These are phyloP conservation scores for Thalassoma bifasciatum DNA, from an alignment of 2,113 vertebrate genomes.

Conservation along the genomic window DNA sequence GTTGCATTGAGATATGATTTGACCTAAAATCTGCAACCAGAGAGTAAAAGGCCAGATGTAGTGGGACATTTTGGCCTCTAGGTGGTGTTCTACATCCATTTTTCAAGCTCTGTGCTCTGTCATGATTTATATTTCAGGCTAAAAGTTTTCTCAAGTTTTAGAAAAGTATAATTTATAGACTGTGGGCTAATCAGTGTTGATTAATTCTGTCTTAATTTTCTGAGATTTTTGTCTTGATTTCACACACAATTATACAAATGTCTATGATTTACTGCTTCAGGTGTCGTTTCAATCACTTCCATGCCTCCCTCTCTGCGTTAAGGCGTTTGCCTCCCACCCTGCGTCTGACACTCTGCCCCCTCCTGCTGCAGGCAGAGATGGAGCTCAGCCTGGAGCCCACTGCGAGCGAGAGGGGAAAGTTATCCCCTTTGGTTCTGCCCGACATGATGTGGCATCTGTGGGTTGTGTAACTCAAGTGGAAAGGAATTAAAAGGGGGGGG, in stretches of 20 bases:
- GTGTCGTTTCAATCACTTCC: not conserved
- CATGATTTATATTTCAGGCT: too few relatives aligned
- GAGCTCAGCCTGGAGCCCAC: slow-evolving; percentile 39
- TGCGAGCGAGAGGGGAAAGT: slow-evolving; percentile 26
- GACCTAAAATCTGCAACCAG: not conserved
- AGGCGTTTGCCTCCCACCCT: not conserved
- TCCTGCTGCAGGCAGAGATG: slow-evolving; percentile 31
- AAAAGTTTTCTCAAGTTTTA: too few relatives aligned
- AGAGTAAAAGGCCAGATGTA: not conserved
- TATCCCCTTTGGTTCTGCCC: slow-evolving; percentile 41
- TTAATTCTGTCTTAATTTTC: not conserved
- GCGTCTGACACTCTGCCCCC: not conserved
- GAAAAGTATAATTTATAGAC: too few relatives aligned
- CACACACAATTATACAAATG: not conserved
- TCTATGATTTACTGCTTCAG: not conserved
- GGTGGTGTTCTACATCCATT: slow-evolving; percentile 44
- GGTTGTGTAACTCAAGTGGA: slow-evolving; percentile 67
- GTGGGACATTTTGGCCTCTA: slow-evolving; percentile 18
- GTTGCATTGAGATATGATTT: not conserved
- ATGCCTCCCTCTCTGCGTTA: not conserved
- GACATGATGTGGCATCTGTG: slow-evolving; percentile 62
- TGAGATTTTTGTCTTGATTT: not conserved
- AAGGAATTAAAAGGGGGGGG: slow-evolving; percentile 48
- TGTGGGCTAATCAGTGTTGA: not conserved
- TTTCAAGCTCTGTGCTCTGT: not conserved